Evolutionary conservation across 1,140 invertebrate species (phyloP).

Genomic region (Apolygus lucorum): DNA sequence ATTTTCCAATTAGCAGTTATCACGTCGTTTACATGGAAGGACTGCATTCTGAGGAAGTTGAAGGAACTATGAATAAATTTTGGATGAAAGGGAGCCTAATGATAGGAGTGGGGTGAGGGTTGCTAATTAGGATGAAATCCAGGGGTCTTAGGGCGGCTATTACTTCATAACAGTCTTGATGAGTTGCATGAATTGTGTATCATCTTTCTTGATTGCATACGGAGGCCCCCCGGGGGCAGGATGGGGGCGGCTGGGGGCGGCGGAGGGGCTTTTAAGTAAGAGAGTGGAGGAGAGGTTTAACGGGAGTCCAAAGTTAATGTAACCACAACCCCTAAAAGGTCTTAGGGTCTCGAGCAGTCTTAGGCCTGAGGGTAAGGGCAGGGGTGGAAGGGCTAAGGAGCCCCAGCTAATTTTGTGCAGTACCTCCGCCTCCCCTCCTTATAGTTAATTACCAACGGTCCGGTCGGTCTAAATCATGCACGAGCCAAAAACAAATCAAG

Average conservation of each 20-base stretch:
- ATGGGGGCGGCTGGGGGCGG: neutral
- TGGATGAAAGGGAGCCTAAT: neutral
- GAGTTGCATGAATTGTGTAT: slow-evolving; percentile 23
- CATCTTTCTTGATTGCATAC: slow-evolving; percentile 24
- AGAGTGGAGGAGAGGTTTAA: slow-evolving; percentile 11
- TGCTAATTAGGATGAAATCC: slow-evolving; percentile 21
- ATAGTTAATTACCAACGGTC: slow-evolving; percentile 16
- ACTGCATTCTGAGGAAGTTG: neutral
- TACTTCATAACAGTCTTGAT: slow-evolving; percentile 24
- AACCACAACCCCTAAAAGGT: slow-evolving; percentile 24
- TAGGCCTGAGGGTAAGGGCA: neutral
- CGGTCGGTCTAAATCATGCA: slow-evolving; percentile 14
- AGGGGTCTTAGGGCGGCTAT: slow-evolving; percentile 21
- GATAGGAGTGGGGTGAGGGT: neutral
- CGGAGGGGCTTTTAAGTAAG: slow-evolving; percentile 11
- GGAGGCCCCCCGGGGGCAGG: neutral
- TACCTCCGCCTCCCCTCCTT: neutral
- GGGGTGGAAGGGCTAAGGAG: neutral
- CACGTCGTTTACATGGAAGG: neutral
- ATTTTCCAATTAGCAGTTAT: neutral
- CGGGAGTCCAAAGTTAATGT: slow-evolving; percentile 20
- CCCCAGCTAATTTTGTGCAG: slow-evolving; percentile 13
- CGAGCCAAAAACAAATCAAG: slow-evolving; percentile 16
- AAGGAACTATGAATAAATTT: slow-evolving; percentile 13
- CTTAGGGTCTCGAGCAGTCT: slow-evolving; percentile 7